Evolutionary conservation across 2,888 invertebrate species (phyloP).

Genomic region (Sphecodes monilicornis): DNA sequence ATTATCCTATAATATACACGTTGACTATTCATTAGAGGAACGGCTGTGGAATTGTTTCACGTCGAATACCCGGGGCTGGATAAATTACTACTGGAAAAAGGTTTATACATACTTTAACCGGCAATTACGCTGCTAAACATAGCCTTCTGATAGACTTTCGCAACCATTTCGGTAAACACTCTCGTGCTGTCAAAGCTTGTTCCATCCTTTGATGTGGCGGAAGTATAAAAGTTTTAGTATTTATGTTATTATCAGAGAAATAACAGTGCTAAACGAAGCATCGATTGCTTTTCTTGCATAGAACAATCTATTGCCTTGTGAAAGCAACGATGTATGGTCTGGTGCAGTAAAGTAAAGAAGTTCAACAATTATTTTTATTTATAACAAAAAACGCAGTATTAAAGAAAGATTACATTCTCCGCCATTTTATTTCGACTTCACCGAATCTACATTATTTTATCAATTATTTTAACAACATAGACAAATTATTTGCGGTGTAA

Average conservation of each 20-base stretch:
- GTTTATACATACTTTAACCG: not conserved
- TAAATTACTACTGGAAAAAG: conserved; percentile 22
- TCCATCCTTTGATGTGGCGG: not conserved
- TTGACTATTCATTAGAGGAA: conserved; percentile 37
- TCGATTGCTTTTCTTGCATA: too few relatives aligned
- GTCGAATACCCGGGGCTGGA: not conserved
- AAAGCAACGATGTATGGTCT: too few relatives aligned
- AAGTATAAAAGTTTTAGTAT: not conserved
- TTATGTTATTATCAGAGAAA: not conserved
- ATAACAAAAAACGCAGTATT: too few relatives aligned
- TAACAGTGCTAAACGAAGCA: not conserved
- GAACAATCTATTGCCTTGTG: too few relatives aligned
- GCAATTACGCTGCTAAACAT: conserved; percentile 14
- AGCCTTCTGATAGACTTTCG: not conserved
- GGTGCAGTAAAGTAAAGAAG: too few relatives aligned
- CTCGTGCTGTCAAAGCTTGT: not conserved
- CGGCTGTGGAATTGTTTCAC: conserved; percentile 29
- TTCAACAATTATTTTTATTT: too few relatives aligned
- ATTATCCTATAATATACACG: conserved; percentile 42
- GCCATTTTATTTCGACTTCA: too few relatives aligned
- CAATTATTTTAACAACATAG: too few relatives aligned
- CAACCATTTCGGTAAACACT: not conserved
- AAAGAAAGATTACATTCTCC: too few relatives aligned
- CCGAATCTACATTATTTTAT: too few relatives aligned
- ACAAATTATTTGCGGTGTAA: too few relatives aligned